A percentile compares a stretch with the other conserved stretches of the same genome.
phyloP scores from a whole-genome alignment of 2,888 invertebrate genomes.

The Eristalinus aeneus region DNA sequence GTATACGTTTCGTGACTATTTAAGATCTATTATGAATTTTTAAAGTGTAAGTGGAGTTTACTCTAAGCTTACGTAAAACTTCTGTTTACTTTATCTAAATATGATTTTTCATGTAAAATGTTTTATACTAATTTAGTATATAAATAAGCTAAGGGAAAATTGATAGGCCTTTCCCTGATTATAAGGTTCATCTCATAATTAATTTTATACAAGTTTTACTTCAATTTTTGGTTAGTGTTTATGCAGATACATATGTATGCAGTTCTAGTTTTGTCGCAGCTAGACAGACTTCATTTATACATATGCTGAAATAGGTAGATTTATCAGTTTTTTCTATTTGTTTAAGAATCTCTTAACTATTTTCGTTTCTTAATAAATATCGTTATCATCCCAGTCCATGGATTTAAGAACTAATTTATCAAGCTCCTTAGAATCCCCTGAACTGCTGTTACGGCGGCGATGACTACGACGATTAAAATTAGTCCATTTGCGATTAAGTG shows the following conservation, averaged over 20 bases:
- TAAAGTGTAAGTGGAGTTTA: conserved; percentile 43
- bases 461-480: conserved; percentile 77
- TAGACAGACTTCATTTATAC: conserved; percentile 1
- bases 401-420: conserved; percentile 80
- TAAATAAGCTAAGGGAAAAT: conserved; percentile 63
- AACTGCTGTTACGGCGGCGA: conserved; percentile 78
- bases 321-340: neutral
- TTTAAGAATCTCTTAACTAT: conserved; percentile 10
- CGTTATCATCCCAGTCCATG: conserved; percentile 80
- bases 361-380: conserved; percentile 76
- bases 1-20: conserved; percentile 28
- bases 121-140: conserved; percentile 71
- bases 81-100: conserved; percentile 49
- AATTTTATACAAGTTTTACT: conserved; percentile 70
- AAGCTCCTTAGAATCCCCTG: conserved; percentile 79
- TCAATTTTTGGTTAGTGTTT: conserved; percentile 55
- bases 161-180: conserved; percentile 53
- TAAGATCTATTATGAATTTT: conserved; percentile 22
- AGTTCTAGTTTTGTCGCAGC: neutral
- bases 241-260: conserved; percentile 6
- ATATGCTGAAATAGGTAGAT: conserved; percentile 31
- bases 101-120: conserved; percentile 53
- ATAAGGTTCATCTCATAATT: conserved; percentile 54
- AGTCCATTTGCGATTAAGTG: conserved; percentile 79
- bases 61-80: conserved; percentile 48